Conservation (phyloP, 1,140 invertebrate genomes). For the Euglossa dilemma region DNA sequence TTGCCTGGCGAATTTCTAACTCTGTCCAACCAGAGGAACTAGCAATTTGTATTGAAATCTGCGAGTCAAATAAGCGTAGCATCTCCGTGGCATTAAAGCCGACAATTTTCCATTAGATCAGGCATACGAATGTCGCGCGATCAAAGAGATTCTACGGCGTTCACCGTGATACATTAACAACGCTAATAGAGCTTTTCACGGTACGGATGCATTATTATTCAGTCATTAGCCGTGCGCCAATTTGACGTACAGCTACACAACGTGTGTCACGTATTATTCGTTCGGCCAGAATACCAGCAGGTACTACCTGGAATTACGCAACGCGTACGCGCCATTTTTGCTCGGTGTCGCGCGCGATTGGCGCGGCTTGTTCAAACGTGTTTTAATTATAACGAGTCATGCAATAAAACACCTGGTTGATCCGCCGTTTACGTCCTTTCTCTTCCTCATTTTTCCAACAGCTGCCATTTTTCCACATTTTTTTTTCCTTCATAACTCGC, state of each 20-base stretch:
- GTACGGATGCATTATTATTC: conserved; percentile 57
- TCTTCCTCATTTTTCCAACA: background rate
- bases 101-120: conserved; percentile 44
- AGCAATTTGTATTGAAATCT: conserved; percentile 14
- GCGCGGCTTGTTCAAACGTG: conserved; percentile 18
- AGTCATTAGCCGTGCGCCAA: conserved; percentile 63
- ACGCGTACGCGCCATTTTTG: conserved; percentile 4
- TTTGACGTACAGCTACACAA: conserved; percentile 53
- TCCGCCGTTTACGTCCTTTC: background rate
- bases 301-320: conserved; percentile 4
- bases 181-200: conserved; percentile 67
- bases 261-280: conserved; percentile 54
- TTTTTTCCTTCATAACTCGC: background rate
- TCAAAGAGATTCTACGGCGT: conserved; percentile 44
- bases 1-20: background rate
- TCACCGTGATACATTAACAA: conserved; percentile 65
- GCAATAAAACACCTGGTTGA: background rate
- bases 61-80: conserved; percentile 1
- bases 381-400: background rate
- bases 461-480: background rate
- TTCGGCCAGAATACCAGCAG: background rate
- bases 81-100: conserved; percentile 12
- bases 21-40: background rate
- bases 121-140: conserved; percentile 29
- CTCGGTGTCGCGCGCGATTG: background rate